Evolutionary conservation across 2,797 vertebrate genomes (phyloP), one percentile per base, ranked within the genome.

Genomic region (Coracias cyanogaster): DNA sequence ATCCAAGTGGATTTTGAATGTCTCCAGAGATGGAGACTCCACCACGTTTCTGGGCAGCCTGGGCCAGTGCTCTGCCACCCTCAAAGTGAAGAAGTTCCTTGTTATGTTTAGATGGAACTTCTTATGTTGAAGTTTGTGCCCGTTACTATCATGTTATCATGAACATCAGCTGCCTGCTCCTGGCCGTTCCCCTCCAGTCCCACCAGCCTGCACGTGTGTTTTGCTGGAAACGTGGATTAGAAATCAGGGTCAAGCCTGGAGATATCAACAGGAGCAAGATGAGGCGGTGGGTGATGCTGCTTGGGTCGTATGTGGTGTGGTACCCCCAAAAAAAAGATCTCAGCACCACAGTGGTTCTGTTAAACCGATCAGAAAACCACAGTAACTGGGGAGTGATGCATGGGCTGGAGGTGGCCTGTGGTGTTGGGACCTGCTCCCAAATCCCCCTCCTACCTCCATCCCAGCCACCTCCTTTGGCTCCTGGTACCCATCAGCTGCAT

Each of bases 341-440:
- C 35, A 22, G 3, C 24, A 8, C n/a, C 21, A 4, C 66, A 7
- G 20, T 0, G 2, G 35, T 24, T 39, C 28, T 26, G 46, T 37
- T 31, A n/a, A 60, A 51, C 14, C 1, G 1, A 5, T 10, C 6
- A 28, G 61, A 51, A 84, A 64, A 29, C 7, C 39, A 4, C 46
- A 49, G 64, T 15, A 20, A 28, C 0, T 21, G 80, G 46, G 6
- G 20, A 15, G 72, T 49, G 61, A 39, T 0, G 0, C 24, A 8
- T 33, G 79, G 66, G 41, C 7, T 0, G 4, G 66, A 73, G 54
- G 35, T 39, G 28, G 16, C 35, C 17, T 8, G 1, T 0, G 2
- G 28, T 37, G 26, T 22, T 7, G 3, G 55, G 69, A 60, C 7
- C 51, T 18, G 29, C 39, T 48, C 31, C 66, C 19, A 7, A 5